Conservation (phyloP, 2,797 vertebrate genomes). For the Lepilemur ruficaudatus region DNA sequence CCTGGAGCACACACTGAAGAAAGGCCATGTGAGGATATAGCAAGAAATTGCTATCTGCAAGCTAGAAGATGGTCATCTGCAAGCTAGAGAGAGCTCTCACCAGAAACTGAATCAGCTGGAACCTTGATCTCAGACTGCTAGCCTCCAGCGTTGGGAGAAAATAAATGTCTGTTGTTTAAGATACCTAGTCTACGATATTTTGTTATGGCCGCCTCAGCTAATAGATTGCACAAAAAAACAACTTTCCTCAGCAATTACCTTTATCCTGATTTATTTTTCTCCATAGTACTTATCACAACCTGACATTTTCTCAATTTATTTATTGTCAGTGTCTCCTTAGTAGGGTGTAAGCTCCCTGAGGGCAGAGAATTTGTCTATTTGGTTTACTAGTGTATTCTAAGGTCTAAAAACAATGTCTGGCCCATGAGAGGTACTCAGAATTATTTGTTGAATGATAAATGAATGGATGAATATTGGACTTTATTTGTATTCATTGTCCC, state of each 20-base stretch:
- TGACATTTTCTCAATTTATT: background rate
- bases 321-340: background rate
- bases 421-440: background rate
- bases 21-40: background rate
- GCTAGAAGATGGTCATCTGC: background rate
- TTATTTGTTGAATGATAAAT: background rate
- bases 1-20: background rate
- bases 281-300: background rate
- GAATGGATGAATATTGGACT: background rate
- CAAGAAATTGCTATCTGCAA: background rate
- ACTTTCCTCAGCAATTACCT: background rate
- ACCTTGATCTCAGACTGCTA: background rate
- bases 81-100: background rate
- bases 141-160: background rate
- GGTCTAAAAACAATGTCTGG: background rate
- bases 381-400: background rate
- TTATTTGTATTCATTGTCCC: background rate
- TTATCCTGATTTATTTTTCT: background rate
- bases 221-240: background rate
- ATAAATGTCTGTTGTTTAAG: background rate
- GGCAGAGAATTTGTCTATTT: background rate
- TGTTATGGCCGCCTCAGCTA: background rate
- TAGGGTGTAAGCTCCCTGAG: background rate
- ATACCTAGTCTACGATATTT: background rate
- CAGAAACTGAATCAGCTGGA: background rate